Evolutionary conservation across 2,797 vertebrate species (phyloP).

Genomic region (Chromis chromis): DNA sequence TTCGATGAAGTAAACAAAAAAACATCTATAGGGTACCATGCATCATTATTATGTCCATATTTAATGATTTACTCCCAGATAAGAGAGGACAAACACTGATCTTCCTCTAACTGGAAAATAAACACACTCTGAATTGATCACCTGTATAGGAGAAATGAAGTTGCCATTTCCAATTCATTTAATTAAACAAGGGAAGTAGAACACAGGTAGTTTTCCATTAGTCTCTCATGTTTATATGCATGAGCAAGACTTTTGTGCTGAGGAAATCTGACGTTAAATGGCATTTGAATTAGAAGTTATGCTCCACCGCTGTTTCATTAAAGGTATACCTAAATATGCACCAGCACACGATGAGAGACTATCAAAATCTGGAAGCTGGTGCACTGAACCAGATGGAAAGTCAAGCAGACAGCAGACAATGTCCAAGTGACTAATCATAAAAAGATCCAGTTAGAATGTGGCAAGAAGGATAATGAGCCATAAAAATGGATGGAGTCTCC

Average conservation of each 20-base stretch:
- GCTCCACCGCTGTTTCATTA: conserved; percentile 40
- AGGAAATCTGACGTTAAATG: conserved; percentile 25
- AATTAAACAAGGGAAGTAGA: conserved; percentile 46
- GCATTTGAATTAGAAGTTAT: conserved; percentile 38
- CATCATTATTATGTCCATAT: neutral
- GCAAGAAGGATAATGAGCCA: conserved; percentile 69
- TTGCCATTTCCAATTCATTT: conserved; percentile 23
- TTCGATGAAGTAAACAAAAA: neutral
- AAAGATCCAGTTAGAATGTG: conserved; percentile 56
- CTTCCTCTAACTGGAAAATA: conserved; percentile 23
- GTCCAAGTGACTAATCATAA: conserved; percentile 66
- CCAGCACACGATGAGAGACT: conserved; percentile 23
- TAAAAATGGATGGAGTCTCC: conserved; percentile 72
- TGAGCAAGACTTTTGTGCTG: conserved; percentile 25
- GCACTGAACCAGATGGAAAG: conserved; percentile 44
- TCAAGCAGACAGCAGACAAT: conserved; percentile 47
- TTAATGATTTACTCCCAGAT: neutral
- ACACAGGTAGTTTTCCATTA: conserved; percentile 40
- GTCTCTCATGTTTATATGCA: conserved; percentile 48
- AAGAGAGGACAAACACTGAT: neutral
- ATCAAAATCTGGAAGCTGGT: conserved; percentile 34
- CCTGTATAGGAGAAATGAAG: neutral
- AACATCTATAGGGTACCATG: neutral
- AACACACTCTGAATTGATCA: conserved; percentile 20
- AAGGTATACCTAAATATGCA: conserved; percentile 30